Conservation (phyloP, 2,888 invertebrate species). For the Lepidocyrtoides sp. region DNA sequence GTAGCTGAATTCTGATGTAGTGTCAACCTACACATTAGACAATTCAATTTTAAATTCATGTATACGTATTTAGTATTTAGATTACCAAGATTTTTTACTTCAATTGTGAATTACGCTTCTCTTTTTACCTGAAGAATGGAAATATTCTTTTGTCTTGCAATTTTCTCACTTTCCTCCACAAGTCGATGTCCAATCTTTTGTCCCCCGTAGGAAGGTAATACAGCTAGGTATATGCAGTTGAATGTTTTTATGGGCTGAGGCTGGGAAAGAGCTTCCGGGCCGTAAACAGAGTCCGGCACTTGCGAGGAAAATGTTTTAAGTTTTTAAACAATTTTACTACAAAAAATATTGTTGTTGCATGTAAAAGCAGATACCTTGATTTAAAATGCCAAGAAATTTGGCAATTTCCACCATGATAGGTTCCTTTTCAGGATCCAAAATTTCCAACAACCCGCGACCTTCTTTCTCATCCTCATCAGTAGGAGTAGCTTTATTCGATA, state of each 20-base stretch:
- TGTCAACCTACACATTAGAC: constrained; percentile 59
- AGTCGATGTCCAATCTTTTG: constrained; percentile 55
- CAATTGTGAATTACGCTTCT: not conserved
- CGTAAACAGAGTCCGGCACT: constrained; percentile 47
- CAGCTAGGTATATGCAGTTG: constrained; percentile 69
- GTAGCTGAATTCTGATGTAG: constrained; percentile 65
- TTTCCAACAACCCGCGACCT: constrained; percentile 65
- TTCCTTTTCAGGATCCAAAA: constrained; percentile 57
- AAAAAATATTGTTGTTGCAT: too few species aligned
- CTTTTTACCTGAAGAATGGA: constrained; percentile 2
- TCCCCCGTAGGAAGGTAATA: constrained; percentile 33
- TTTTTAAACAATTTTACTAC: not conserved
- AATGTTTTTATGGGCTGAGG: constrained; percentile 46
- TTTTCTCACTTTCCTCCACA: constrained; percentile 47
- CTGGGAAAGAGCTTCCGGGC: not conserved
- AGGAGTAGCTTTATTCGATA: not conserved
- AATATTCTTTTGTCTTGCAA: constrained; percentile 27
- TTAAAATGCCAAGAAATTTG: constrained; percentile 59
- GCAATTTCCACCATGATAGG: constrained; percentile 68
- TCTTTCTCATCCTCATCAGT: constrained; percentile 7
- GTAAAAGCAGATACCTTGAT: constrained; percentile 50
- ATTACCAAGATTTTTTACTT: too few species aligned
- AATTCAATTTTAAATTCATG: not conserved
- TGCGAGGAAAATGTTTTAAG: not conserved
- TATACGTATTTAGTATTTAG: too few species aligned